Evolutionary conservation across 2,113 vertebrate genomes (phyloP).

Genomic region (Cheilinus undulatus): DNA sequence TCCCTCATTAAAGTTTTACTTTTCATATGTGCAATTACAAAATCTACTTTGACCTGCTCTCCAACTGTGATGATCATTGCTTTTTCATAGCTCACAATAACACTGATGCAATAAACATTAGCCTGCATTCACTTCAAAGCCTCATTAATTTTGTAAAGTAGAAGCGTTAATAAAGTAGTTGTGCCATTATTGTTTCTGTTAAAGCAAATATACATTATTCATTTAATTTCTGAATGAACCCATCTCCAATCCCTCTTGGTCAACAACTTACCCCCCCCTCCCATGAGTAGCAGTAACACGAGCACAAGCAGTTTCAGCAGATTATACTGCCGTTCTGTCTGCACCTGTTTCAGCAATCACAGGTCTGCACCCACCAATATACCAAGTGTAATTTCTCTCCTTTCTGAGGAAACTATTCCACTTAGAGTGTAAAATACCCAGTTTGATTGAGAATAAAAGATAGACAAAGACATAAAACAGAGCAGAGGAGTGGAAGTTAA

Average conservation of each 20-base stretch:
- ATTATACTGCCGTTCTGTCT: not conserved
- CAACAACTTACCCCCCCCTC: not conserved
- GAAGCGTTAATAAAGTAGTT: conserved; percentile 3
- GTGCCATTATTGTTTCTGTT: conserved; percentile 6
- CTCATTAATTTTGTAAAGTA: conserved; percentile 5
- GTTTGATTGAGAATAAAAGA: conserved; percentile 15
- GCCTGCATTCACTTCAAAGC: not conserved
- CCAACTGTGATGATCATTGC: conserved; percentile 1
- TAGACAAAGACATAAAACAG: not conserved
- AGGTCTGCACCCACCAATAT: not conserved
- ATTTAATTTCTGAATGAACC: not conserved
- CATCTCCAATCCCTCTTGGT: no score
- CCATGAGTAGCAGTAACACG: conserved; percentile 3
- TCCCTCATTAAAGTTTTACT: conserved; percentile 10
- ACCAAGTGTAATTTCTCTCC: conserved; percentile 7
- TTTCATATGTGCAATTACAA: conserved; percentile 22
- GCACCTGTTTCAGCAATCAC: not conserved
- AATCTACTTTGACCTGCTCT: conserved; percentile 20
- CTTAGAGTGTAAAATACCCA: conserved; percentile 38
- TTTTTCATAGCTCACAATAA: conserved; percentile 9
- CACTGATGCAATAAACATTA: conserved; percentile 4
- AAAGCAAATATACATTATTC: conserved; percentile 38
- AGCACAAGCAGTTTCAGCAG: not conserved
- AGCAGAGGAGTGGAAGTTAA: not conserved
- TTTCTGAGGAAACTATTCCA: conserved; percentile 8